These are phyloP conservation scores for Megastigmus dorsalis DNA, from an alignment of 2,888 invertebrate genomes.

Conservation along the genomic window DNA sequence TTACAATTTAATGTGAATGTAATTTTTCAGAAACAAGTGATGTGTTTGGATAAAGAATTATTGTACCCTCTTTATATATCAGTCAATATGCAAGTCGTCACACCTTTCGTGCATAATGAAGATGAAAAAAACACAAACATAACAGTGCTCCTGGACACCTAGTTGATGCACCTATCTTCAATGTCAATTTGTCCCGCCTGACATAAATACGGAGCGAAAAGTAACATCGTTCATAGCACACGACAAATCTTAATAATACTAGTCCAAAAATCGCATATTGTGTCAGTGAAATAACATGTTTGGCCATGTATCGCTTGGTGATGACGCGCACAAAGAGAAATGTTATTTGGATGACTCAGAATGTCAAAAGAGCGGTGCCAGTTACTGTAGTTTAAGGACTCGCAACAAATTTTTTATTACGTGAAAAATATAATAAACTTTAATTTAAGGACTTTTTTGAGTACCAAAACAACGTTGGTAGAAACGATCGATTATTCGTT, in stretches of 20 bases:
- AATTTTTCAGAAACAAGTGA: constrained; percentile 70
- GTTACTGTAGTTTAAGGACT: constrained; percentile 50
- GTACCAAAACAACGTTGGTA: constrained; percentile 51
- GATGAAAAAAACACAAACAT: constrained; percentile 59
- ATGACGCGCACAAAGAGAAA: constrained; percentile 50
- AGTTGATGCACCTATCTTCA: constrained; percentile 15
- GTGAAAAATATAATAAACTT: constrained; percentile 32
- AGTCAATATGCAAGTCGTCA: constrained; percentile 81
- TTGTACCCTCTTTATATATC: constrained; percentile 82
- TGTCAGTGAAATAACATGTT: constrained; percentile 43
- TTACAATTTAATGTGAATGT: constrained; percentile 13
- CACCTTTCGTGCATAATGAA: constrained; percentile 73
- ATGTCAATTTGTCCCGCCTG: constrained; percentile 6
- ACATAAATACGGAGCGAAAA: neutral
- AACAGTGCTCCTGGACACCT: constrained; percentile 38
- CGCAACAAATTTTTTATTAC: constrained; percentile 48
- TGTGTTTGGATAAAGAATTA: constrained; percentile 78
- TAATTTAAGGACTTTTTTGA: constrained; percentile 38
- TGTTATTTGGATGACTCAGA: constrained; percentile 25
- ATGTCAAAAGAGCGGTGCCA: constrained; percentile 47
- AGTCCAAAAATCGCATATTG: constrained; percentile 50
- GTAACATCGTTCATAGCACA: constrained; percentile 34
- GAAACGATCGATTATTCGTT: constrained; percentile 10
- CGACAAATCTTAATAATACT: constrained; percentile 50
- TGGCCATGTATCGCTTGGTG: constrained; percentile 28